Evolutionary conservation across 2,888 invertebrate genomes (phyloP), one percentile per base, ranked within the genome.

Genomic region (Proisotoma minuta): DNA sequence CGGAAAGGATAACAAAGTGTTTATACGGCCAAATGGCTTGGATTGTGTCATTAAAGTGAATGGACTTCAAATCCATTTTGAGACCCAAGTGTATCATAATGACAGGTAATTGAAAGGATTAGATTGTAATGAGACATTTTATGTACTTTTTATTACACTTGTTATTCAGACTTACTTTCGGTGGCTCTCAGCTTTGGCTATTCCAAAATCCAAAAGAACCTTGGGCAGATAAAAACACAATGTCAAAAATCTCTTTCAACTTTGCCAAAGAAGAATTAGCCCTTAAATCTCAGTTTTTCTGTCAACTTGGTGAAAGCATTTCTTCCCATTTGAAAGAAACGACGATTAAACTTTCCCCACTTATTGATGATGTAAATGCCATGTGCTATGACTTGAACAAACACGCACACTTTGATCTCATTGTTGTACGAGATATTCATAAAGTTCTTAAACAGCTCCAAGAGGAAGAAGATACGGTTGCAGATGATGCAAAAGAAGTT

Each of bases 241-340:
- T 74, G 40, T 75, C 77, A 0, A 34, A 34, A 15, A 34, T 34
- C 8, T 80, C 79, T 2, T 83, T 78, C 71, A 82, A 82, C 62
- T 76, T 75, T 71, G 81, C 82, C 1, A 81, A 81, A 71, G 79
- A 81, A 61, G 83, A 83, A 74, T 80, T 83, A 34, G 81, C 82
- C 0, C 73, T 57, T 1, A 62, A 65, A 26, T 62, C 65, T 3
- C 51, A 51, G n/a, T 10, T 29, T 18, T 58, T 24, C 43, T 22
- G 12, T 4, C 5, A 34, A 20, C 10, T 20, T 27, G 20, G 34
- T 8, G 54, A 54, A 47, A 43, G n/a, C 5, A 5, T 47, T 8
- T 20, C n/a, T 4, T 22, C 29, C 54, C 29, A 20, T 34, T 10
- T 54, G 2, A 43, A 47, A n/a, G 10, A 23, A 43, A 27, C 26